Evolutionary conservation across 2,797 vertebrate species (phyloP).

Genomic region (Euthynnus affinis): DNA sequence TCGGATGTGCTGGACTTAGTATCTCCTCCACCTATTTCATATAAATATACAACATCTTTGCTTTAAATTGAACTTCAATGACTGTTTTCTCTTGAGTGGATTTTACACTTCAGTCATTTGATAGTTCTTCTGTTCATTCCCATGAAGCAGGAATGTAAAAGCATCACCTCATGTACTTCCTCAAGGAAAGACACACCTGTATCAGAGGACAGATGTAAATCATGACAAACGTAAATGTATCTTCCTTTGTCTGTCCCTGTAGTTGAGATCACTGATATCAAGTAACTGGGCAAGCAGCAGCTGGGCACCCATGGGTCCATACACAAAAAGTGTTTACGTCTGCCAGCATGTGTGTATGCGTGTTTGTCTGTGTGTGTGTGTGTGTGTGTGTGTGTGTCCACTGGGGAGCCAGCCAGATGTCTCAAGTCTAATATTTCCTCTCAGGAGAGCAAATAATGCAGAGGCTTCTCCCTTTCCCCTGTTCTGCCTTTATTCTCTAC

Average conservation of each 20-base stretch:
- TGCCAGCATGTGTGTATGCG: constrained; percentile 45
- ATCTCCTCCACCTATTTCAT: too few species aligned
- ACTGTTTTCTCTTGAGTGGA: too few species aligned
- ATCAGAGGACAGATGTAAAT: background rate
- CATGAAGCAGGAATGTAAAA: background rate
- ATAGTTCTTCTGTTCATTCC: background rate
- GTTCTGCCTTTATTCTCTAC: constrained; percentile 51
- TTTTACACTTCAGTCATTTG: background rate
- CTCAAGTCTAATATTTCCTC: constrained; percentile 72
- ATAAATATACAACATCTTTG: background rate
- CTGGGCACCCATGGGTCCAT: constrained; percentile 62
- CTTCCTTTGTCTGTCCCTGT: constrained; percentile 33
- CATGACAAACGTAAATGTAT: constrained; percentile 14
- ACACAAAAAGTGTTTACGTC: constrained; percentile 55
- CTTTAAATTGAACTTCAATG: too few species aligned
- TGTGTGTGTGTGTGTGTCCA: constrained; percentile 24
- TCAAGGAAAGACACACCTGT: constrained; percentile 5
- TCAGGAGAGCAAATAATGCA: constrained; percentile 67
- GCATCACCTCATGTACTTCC: background rate
- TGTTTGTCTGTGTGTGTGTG: too few species aligned
- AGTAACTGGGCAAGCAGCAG: constrained; percentile 56
- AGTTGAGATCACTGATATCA: constrained; percentile 69
- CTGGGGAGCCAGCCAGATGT: constrained; percentile 66
- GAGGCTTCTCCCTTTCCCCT: constrained; percentile 51
- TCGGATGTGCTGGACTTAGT: background rate